Evolutionary conservation across 2,797 vertebrate genomes (phyloP).

Genomic region (Crenichthys baileyi): DNA sequence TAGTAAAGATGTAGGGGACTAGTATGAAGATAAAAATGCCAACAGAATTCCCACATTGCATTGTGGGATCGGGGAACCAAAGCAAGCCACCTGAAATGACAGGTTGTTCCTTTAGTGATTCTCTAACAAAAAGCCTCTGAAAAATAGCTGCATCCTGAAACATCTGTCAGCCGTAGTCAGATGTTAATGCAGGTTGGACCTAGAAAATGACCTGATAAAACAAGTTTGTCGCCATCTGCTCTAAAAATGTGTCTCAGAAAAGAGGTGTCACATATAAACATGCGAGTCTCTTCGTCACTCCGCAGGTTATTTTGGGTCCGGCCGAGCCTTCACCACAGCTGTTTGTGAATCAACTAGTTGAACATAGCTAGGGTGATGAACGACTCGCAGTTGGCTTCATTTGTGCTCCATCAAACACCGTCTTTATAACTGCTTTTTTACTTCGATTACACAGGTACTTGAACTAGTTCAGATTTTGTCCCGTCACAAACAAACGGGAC

Average conservation of each 20-base stretch:
- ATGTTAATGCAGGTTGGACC: not conserved
- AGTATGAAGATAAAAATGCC: not conserved
- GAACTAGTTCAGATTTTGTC: not conserved
- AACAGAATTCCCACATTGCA: not conserved
- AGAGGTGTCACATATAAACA: slow-evolving; percentile 2
- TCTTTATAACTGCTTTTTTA: not conserved
- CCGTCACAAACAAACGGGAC: not conserved
- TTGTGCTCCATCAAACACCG: not conserved
- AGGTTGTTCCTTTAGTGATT: not conserved
- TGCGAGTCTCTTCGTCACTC: not conserved
- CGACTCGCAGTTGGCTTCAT: not conserved
- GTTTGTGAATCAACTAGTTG: not conserved
- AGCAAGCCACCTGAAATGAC: not conserved
- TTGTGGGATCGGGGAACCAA: not conserved
- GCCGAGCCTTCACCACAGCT: not conserved
- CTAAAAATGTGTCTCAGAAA: not conserved
- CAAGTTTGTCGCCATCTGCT: not conserved
- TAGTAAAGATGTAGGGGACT: too few species aligned
- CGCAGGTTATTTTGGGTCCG: not conserved
- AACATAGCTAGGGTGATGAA: not conserved
- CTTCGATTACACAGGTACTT: not conserved
- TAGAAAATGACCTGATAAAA: not conserved
- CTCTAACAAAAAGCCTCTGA: not conserved
- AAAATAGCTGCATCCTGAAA: not conserved
- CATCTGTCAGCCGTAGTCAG: not conserved